Base-by-base conservation (phyloP, 2,113 vertebrate genomes). In the Eudyptes chrysolophus region DNA sequence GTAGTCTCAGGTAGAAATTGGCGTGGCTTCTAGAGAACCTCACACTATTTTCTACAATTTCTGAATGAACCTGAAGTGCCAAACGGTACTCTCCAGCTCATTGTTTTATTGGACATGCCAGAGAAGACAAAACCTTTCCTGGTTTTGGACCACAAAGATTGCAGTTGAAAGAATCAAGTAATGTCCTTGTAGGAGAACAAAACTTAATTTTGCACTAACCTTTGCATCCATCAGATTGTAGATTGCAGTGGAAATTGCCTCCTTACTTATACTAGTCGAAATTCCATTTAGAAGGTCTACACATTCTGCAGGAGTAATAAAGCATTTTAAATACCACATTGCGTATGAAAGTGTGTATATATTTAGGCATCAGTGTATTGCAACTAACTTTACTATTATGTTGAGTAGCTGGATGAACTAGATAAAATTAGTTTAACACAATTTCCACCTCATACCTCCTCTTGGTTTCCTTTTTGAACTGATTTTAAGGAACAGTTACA, bases 201-300 rank as follows among this genome's bases (percentile, higher is more conserved):
- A 46, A 58, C 13, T 32, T 36, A 79, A 24, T 46, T 76, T 79
- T 65, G 18, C 40, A 94, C 97, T 92, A 62, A 98, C 97, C 95
- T 97, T 97, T 72, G 92, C 84, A 88, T 97, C 92, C 89, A 94
- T 83, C 86, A 98, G 27, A 38, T 27, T 90, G 88, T 97, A 97
- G 61, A 97, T 69, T 76, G 96, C 95, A 54, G 89, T 71, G 21
- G 96, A 92, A 87, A 97, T 94, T 36, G 11, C 71, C 58, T 96
- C 96, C 51, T 97, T 97, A n/a, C 82, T 91, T 92, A 94, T 84
- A 42, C 7, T 19, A 19, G 64, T 25, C n/a, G 97, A 69, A 94
- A 98, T 87, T 90, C 86, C 90, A 29, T 60, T 48, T 77, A 97
- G 94, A 62, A 96, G 72, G 4, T 55, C 68, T 57, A 34, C 52